Base-by-base conservation (phyloP, 92 coral and sea anemone genomes). In the Ricordea florida region DNA sequence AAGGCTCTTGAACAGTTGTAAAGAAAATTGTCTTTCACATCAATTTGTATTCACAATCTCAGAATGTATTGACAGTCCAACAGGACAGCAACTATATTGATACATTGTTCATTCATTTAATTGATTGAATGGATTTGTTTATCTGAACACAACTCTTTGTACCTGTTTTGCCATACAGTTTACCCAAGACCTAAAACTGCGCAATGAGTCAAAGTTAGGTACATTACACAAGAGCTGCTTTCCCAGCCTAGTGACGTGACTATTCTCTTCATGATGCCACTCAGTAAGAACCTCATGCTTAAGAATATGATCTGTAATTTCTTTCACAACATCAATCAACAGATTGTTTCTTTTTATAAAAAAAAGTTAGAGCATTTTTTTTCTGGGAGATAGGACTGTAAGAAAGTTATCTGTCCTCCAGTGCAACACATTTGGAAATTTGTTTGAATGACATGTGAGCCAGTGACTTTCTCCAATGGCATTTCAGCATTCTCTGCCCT, bases 331-430 rank as follows among this genome's bases (percentile, higher is more conserved):
- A 26, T 49, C 76, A 13, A 47, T 49, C 18, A 68, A 62, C 11
- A 68, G 62, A 30, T 50, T 32, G 17, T 48, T 31, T 8, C 48
- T 68, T 32, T 20, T 11, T 49, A 44, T n/a, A n/a, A n/a, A n/a
- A n/a, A n/a, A n/a, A n/a, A n/a, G n/a, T n/a, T n/a, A n/a, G n/a
- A n/a, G n/a, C n/a, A n/a, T n/a, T n/a, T n/a, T n/a, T n/a, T n/a
- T n/a, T 68, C 61, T 11, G 61, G 61, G 38, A 7, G 76, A 30
- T 68, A 68, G 33, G 76, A 68, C 23, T 27, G 16, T 14, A 74
- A 43, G 30, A 55, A 57, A 35, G 21, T 22, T 6, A 72, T 57
- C 9, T 26, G 40, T 6, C 36, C 80, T 11, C 56, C 68, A 22
- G 66, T 36, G 29, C 67, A 72, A 7, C 17, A 32, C 53, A 35